Conservation (phyloP, 2,888 invertebrate genomes). For the Diadegma fenestrale region DNA sequence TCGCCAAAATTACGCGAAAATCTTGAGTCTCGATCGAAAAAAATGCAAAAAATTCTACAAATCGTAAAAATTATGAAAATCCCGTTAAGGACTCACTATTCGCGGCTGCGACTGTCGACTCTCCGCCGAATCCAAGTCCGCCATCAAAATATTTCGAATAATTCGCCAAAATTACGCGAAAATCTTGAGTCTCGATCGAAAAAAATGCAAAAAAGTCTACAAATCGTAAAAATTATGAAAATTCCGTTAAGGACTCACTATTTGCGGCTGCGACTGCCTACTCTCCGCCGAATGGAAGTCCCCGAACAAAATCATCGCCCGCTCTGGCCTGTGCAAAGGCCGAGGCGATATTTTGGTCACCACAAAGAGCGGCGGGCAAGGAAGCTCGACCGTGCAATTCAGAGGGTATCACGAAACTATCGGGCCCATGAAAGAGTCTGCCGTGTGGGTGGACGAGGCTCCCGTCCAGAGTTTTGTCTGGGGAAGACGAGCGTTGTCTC, state of each 20-base stretch:
- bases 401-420: constrained; percentile 95
- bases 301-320: constrained; percentile 97
- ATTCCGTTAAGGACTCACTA: constrained; percentile 91
- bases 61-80: not conserved
- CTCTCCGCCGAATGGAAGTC: constrained; percentile 99
- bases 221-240: not conserved
- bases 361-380: constrained; percentile 94
- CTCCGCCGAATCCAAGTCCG: constrained; percentile 96
- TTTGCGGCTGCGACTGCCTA: constrained; percentile 98
- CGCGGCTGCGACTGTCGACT: constrained; percentile 98
- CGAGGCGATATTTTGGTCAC: constrained; percentile 96
- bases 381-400: constrained; percentile 95
- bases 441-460: constrained; percentile 99
- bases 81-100: constrained; percentile 92
- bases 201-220: not conserved
- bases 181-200: not conserved
- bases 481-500: constrained; percentile 94
- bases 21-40: not conserved
- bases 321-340: constrained; percentile 96
- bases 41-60: not conserved
- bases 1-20: not conserved
- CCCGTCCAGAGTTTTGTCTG: constrained; percentile 92
- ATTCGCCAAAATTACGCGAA: not conserved
- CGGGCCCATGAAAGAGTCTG: constrained; percentile 98
- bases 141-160: not conserved